Evolutionary conservation across 1,140 invertebrate species (phyloP), one percentile per base, ranked within the genome.

Genomic region (Magallana angulata): DNA sequence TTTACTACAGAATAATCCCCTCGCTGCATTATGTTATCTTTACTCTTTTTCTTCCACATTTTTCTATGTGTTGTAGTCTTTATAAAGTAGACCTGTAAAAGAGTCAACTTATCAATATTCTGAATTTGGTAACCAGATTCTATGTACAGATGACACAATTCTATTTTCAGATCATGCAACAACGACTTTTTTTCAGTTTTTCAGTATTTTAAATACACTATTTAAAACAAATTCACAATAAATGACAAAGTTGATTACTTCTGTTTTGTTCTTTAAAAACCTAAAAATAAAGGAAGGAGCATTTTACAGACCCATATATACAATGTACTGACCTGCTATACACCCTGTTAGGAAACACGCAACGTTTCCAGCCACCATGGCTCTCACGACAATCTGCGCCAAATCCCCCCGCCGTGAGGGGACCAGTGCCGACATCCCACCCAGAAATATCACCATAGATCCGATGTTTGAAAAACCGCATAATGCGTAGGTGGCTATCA

Each of bases 401-500:
- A 94, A 82, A 57, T 96, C 96, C 5, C 95, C 91, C 88, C 96
- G 96, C 89, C 97, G 96, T 3, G 96, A 95, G 0, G 98, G 98
- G 0, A 97, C 97, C 95, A 99, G 96, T 5, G 97, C 96, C 0
- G 96, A 95, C 18, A 99, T 94, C 0, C 96, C 96, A 0, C 98
- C 98, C 7, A 99, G 96, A 93, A 98, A 96, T 68, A 99, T 98
- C 5, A 98, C 98, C 56, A 99, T 96, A 0, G 98, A 98, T 0
- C 96, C 96, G 5, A 98, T 97, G 96, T 99, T 99, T 0, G 98
- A 97, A 95, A 99, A 99, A 0, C 98, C 98, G 93, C 98, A 99
- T n/a, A 99, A 96, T 0, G 98, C 97, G 93, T 97, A 99, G 0
- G 98, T 99, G 0, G 98, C 97, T 62, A 99, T 98, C 1, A 97